Base-by-base conservation (phyloP, 2,113 vertebrate genomes). In the Sylvietta virens region DNA sequence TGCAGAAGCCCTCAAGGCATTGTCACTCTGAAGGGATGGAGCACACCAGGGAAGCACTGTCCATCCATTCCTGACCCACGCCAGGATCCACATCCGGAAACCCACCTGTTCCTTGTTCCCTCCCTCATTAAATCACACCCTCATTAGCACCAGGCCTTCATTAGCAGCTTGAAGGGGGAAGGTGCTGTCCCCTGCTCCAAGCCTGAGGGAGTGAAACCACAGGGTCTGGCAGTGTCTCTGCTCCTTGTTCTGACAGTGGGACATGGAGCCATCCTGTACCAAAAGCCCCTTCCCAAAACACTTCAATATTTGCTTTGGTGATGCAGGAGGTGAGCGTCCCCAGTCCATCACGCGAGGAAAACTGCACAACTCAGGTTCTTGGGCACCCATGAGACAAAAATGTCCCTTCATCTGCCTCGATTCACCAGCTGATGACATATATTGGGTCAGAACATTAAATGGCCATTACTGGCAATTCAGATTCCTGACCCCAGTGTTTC, bases 81-180 rank as follows among this genome's bases (percentile, higher is more conserved):
- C 23, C 56, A 20, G 37, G 54, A 12, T 45, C 64, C 10, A 12
- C 2, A 11, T 33, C 51, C 76, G 7, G 0, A 15, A 12, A 37
- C 27, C 13, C 40, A 23, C 37, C 35, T 0, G 0, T 10, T 57
- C 54, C 16, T 64, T 5, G 0, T 50, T 40, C 28, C 44, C 18
- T 79, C 37, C 16, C 47, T 67, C 39, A 40, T n/a, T 48, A 62
- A 84, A 58, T 56, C 27, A 51, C 56, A 28, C 17, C n/a, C 44
- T 84, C 13, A 0, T 70, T 65, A 73, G 50, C 45, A 47, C 20
- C 62, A 35, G 19, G 9, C 13, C 60, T n/a, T 81, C 79, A 9
- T 40, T 42, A 73, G 74, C 40, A 88, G 60, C 54, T 69, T 7
- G 30, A 26, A 42, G 83, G 56, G 19, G 11, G 11, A 61, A 56